Evolutionary conservation across 2,888 invertebrate species (phyloP), one percentile per base, ranked within the genome.

Genomic region (Oxytorus armatus): DNA sequence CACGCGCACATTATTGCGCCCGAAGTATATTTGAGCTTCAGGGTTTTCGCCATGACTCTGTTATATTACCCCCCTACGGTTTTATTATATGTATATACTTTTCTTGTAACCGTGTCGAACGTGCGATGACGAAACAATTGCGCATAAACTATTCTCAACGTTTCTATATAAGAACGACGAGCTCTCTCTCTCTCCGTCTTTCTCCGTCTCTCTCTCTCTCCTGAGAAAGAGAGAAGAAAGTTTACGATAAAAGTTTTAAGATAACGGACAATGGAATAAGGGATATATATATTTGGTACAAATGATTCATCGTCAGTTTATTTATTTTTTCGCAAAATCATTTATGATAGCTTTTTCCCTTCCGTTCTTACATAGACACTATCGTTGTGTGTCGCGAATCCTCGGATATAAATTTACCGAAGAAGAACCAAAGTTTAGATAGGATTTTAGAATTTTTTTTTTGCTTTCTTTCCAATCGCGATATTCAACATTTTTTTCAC

Each of bases 51-150:
- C n/a, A n/a, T n/a, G n/a, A n/a, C n/a, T n/a, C n/a, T n/a, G n/a
- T n/a, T 7, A 29, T 51, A 42, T 44, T 29, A 18, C 18, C n/a
- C 14, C 53, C 14, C 25, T 16, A 55, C 11, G 29, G 8, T 29
- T 53, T 42, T 3, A 18, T 25, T 16, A 21, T 23, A 16, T 8
- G 25, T 33, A 29, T 66, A 8, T 57, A 44, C 44, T 70, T 70
- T 33, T 25, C 51, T 66, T n/a, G 33, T 25, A 14, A n/a, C 14
- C 69, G 11, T 16, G 69, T 53, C 63, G 63, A 44, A 42, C n/a
- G n/a, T 53, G 25, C 14, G 16, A 63, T 47, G 57, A 33, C 69
- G 44, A 70, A 70, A 70, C 57, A 70, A 70, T 70, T 18, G 69
- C 44, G 8, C 69, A 57, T 70, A 47, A 70, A 57, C n/a, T 18